phyloP scores from a whole-genome alignment of 1,140 invertebrate genomes.

The Halictus rubicundus region DNA sequence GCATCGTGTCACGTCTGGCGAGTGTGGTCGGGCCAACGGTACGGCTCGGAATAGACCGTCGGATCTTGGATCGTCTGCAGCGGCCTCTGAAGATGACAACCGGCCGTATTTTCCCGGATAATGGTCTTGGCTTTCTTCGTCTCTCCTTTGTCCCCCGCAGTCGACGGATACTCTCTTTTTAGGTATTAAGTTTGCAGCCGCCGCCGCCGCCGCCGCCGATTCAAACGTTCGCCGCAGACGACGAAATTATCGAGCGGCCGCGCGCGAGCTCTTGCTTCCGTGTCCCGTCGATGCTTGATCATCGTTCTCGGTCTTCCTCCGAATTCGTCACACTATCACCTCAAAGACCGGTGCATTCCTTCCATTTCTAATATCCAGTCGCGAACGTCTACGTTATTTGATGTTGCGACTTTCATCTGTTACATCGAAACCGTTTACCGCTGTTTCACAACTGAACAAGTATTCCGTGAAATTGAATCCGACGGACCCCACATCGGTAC shows the following conservation, averaged over 20 bases:
- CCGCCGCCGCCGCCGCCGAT: conserved; percentile 24
- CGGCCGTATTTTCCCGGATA: conserved; percentile 68
- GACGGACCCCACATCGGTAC: too few relatives aligned
- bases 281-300: conserved; percentile 5
- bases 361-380: too few relatives aligned
- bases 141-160: not conserved
- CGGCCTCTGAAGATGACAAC: conserved; percentile 66
- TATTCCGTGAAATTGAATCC: too few relatives aligned
- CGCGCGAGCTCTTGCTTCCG: conserved; percentile 13
- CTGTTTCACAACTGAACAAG: too few relatives aligned
- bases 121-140: conserved; percentile 61
- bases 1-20: too few relatives aligned
- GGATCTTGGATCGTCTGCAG: conserved; percentile 40
- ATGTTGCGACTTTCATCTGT: too few relatives aligned
- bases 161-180: conserved; percentile 53
- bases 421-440: too few relatives aligned
- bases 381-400: too few relatives aligned
- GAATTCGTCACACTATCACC: too few relatives aligned
- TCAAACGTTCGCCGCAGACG: conserved; percentile 57
- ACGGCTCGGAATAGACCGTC: conserved; percentile 24
- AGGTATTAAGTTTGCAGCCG: conserved; percentile 53
- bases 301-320: too few relatives aligned
- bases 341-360: too few relatives aligned
- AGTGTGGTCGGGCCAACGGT: not conserved
- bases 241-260: conserved; percentile 51